Evolutionary conservation across 2,113 vertebrate species (phyloP).

Genomic region (Astatotilapia flaviijosephi): DNA sequence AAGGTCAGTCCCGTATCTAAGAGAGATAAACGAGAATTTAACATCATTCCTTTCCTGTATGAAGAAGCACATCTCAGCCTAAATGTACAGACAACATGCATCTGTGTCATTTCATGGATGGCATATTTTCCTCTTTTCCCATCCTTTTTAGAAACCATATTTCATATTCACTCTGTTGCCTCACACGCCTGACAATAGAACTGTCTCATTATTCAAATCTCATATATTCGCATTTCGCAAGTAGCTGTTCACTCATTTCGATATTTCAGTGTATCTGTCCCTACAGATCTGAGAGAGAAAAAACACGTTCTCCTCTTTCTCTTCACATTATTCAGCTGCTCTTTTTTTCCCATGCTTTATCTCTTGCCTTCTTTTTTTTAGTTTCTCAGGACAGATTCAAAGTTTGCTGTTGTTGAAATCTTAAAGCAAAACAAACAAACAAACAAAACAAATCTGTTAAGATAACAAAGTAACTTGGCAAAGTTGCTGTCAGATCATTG

Average conservation of each 20-base stretch:
- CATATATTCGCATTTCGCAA: neutral
- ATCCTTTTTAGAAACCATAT: slow-evolving; percentile 19
- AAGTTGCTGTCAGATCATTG: slow-evolving; percentile 43
- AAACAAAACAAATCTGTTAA: slow-evolving; percentile 22
- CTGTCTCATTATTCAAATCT: slow-evolving; percentile 15
- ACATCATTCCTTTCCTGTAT: slow-evolving; percentile 41
- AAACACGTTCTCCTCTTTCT: neutral
- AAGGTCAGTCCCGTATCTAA: slow-evolving; percentile 23
- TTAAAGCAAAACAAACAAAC: slow-evolving; percentile 17
- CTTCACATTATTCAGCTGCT: slow-evolving; percentile 15
- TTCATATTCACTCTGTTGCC: neutral
- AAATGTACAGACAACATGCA: neutral
- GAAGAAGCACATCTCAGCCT: neutral
- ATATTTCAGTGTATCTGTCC: slow-evolving; percentile 40
- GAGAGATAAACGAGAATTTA: slow-evolving; percentile 61
- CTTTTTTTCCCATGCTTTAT: slow-evolving; percentile 22
- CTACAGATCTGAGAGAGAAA: slow-evolving; percentile 50
- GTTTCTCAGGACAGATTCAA: slow-evolving; percentile 57
- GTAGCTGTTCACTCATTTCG: slow-evolving; percentile 34
- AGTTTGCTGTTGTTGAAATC: slow-evolving; percentile 38
- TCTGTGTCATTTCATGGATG: slow-evolving; percentile 30
- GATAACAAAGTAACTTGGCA: slow-evolving; percentile 31
- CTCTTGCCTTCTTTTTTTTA: slow-evolving; percentile 19
- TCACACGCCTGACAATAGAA: slow-evolving; percentile 4
- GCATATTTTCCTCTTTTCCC: slow-evolving; percentile 6